Conservation (phyloP, 2,888 invertebrate species). For the Cosmopolites sordidus region DNA sequence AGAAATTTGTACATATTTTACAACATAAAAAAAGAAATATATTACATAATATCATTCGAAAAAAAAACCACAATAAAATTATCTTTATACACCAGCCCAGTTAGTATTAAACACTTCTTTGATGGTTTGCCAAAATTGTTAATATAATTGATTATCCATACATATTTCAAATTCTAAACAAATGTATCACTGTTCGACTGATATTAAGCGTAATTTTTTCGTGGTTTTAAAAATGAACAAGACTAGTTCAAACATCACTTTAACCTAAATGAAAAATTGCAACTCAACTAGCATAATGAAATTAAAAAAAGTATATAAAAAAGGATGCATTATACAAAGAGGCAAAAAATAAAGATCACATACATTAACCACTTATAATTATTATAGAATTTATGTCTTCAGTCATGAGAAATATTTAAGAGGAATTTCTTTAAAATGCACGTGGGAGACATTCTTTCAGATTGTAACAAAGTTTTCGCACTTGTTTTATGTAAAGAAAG, state of each 20-base stretch:
- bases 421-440: too few species aligned
- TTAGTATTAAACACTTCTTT: background rate
- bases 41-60: constrained; percentile 25
- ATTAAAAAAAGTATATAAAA: background rate
- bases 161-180: too few species aligned
- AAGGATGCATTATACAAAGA: background rate
- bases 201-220: background rate
- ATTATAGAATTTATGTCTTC: background rate
- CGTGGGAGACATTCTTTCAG: too few species aligned
- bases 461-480: too few species aligned
- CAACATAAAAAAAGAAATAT: constrained; percentile 16
- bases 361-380: background rate
- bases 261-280: constrained; percentile 40
- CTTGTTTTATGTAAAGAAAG: too few species aligned
- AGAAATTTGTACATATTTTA: constrained; percentile 32
- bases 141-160: too few species aligned
- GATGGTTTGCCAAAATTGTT: background rate
- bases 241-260: constrained; percentile 47
- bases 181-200: background rate
- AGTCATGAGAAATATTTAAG: background rate
- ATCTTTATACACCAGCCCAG: background rate
- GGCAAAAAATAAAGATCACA: background rate
- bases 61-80: constrained; percentile 10
- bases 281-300: constrained; percentile 29
- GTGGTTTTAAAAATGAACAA: constrained; percentile 35